These are phyloP conservation scores for Galaxias olidus DNA, from an alignment of 2,797 vertebrate genomes.

Conservation along the genomic window DNA sequence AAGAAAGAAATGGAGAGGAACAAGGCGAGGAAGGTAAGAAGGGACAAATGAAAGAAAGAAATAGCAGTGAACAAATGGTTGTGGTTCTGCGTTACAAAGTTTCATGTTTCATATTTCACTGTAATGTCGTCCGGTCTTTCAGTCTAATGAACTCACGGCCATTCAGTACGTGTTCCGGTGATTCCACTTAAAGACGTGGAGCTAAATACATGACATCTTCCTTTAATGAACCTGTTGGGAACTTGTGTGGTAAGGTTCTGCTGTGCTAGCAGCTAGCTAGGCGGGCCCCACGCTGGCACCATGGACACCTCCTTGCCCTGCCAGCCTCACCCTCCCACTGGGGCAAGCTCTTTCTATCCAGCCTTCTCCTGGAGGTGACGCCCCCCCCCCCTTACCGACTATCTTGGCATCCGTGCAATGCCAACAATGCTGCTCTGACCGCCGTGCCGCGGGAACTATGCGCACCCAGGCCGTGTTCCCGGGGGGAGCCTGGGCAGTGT, in stretches of 20 bases:
- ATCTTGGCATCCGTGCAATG: conserved; percentile 59
- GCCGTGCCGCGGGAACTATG: conserved; percentile 57
- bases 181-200: no score
- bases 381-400: conserved; percentile 24
- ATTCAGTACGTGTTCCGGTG: no score
- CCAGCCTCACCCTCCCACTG: conserved; percentile 13
- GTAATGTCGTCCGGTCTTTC: no score
- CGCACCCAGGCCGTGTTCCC: conserved; percentile 42
- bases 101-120: no score
- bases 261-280: conserved; percentile 41
- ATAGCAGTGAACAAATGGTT: neutral
- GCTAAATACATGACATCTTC: no score
- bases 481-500: conserved; percentile 55
- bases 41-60: neutral
- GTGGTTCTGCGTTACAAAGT: no score
- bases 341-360: conserved; percentile 19
- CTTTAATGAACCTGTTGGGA: no score
- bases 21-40: neutral
- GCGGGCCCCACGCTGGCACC: conserved; percentile 23
- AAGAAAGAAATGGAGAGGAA: no score
- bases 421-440: conserved; percentile 37
- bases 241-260: conserved; percentile 5
- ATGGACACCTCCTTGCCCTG: neutral
- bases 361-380: conserved; percentile 22
- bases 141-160: no score